Evolutionary conservation across 1,140 invertebrate genomes (phyloP).

Genomic region (Drosophila ironensis): DNA sequence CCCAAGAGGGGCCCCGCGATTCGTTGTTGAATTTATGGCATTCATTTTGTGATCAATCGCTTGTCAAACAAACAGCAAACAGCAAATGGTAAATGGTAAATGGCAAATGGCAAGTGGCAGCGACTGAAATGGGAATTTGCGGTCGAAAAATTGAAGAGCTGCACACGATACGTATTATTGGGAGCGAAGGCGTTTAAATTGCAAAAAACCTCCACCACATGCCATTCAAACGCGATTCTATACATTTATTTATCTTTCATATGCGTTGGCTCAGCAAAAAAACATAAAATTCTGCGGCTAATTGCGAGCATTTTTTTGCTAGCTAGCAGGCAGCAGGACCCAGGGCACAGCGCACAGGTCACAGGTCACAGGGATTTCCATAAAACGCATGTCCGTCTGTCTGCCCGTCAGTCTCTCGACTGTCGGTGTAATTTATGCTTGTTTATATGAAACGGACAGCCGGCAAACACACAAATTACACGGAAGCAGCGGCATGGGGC

Average conservation of each 20-base stretch:
- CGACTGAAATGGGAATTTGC: conserved; percentile 67
- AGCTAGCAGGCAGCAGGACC: no score
- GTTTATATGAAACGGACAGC: conserved; percentile 68
- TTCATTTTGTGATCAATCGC: conserved; percentile 69
- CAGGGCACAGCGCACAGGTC: not conserved
- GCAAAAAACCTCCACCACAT: conserved; percentile 9
- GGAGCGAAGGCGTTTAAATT: conserved; percentile 30
- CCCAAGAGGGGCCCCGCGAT: no score
- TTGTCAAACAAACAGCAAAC: conserved; percentile 51
- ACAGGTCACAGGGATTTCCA: conserved; percentile 61
- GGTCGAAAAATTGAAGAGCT: conserved; percentile 47
- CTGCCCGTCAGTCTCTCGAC: not conserved
- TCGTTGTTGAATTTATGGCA: conserved; percentile 59
- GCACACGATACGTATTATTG: conserved; percentile 26
- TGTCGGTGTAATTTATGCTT: conserved; percentile 71
- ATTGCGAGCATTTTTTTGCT: conserved; percentile 54
- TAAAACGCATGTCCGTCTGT: conserved; percentile 41
- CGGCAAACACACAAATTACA: conserved; percentile 44
- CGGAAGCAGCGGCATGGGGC: not conserved
- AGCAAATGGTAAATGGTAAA: conserved; percentile 11
- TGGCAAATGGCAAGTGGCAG: conserved; percentile 39
- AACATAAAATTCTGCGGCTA: conserved; percentile 66
- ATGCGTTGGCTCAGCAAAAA: conserved; percentile 26
- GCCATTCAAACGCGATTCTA: conserved; percentile 11
- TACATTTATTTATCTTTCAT: conserved; percentile 41